phyloP scores from a whole-genome alignment of 2,113 vertebrate genomes.

The Leptocoma aspasia region DNA sequence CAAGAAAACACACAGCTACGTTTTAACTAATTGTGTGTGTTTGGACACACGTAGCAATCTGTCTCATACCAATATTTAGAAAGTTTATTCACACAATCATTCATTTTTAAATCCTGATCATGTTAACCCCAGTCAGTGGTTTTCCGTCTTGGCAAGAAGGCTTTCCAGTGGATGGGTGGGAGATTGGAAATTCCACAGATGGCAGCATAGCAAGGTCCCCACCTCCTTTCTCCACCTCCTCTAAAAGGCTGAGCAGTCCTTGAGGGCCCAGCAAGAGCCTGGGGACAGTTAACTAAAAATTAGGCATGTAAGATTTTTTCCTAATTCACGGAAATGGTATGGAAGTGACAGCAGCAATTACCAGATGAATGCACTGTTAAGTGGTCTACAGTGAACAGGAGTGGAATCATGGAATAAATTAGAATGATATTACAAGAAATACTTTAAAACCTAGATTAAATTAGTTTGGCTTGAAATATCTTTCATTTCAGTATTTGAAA shows the following conservation, averaged over 20 bases:
- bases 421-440: background rate
- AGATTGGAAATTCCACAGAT: background rate
- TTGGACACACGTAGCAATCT: background rate
- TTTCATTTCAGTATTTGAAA: background rate
- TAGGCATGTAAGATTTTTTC: background rate
- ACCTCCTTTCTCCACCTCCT: background rate
- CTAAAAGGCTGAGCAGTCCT: background rate
- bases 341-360: background rate
- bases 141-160: background rate
- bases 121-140: background rate
- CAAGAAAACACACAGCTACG: background rate
- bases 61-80: background rate
- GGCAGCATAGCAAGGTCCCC: background rate
- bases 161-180: background rate
- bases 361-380: background rate
- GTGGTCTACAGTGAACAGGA: background rate
- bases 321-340: background rate
- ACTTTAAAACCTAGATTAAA: background rate
- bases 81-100: background rate
- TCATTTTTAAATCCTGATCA: background rate
- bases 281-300: background rate
- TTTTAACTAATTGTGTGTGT: rapidly evolving
- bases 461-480: background rate
- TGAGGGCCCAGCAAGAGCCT: too few relatives aligned
- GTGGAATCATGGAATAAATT: background rate